Percentiles rank a stretch among this genome's conserved stretches.
phyloP scores from a whole-genome alignment of 2,113 vertebrate species.

The Anoplopoma fimbria region DNA sequence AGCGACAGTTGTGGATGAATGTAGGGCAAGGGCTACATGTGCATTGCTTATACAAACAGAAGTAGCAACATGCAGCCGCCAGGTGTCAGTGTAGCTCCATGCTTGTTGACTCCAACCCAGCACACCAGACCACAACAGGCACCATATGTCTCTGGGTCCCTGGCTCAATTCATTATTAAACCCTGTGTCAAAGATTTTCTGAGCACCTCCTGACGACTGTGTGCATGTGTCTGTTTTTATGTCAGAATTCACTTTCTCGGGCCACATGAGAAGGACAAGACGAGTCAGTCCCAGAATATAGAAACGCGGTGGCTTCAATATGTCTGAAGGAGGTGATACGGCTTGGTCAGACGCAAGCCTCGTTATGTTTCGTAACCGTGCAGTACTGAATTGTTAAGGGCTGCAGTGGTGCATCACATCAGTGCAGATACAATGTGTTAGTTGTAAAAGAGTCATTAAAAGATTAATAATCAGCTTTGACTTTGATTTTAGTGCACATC shows the following conservation, averaged over 20 bases:
- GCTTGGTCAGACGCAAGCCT: not conserved
- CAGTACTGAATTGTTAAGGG: not conserved
- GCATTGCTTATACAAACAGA: not conserved
- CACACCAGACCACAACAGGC: not conserved
- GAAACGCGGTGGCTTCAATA: not conserved
- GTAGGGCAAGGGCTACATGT: not conserved
- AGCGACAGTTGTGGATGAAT: not conserved
- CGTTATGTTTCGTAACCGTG: not conserved
- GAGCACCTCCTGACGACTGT: conserved; percentile 11
- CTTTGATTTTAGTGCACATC: not conserved
- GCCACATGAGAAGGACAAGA: not conserved
- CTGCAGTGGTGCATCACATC: not conserved
- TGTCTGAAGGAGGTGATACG: not conserved
- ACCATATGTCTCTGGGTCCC: conserved; percentile 5
- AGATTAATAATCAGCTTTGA: not conserved
- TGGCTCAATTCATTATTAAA: conserved; percentile 34
- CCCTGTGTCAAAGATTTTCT: conserved; percentile 23
- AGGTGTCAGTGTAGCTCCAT: conserved; percentile 61
- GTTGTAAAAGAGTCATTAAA: too few species aligned
- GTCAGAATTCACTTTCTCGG: not conserved
- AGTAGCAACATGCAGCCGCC: conserved; percentile 36
- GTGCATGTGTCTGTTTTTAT: conserved; percentile 13
- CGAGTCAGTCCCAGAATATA: not conserved
- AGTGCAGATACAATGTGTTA: not conserved
- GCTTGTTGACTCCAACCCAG: not conserved